Conservation (phyloP, 1,140 invertebrate genomes). For the Liolophura sinensis region DNA sequence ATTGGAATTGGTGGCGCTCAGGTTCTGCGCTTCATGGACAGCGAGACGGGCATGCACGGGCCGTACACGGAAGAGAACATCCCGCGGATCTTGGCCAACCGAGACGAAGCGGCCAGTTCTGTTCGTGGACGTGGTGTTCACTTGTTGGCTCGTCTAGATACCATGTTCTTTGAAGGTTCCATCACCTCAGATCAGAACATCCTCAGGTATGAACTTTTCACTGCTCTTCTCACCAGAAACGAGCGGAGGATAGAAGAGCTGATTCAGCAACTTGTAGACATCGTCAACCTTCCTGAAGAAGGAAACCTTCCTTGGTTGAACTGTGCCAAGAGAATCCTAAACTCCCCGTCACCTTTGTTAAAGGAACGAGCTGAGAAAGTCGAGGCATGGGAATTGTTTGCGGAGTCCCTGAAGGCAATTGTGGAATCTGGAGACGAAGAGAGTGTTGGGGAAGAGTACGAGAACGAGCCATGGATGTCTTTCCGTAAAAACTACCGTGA, state of each 20-base stretch:
- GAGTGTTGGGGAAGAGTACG: conserved; percentile 32
- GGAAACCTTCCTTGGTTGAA: conserved; percentile 20
- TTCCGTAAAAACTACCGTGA: conserved; percentile 23
- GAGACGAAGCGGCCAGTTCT: conserved; percentile 30
- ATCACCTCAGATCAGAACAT: conserved; percentile 22
- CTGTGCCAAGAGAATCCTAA: conserved; percentile 21
- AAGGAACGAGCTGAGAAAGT: conserved; percentile 17
- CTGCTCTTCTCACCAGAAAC: conserved; percentile 17
- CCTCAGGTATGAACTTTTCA: conserved; percentile 22
- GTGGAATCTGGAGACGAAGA: conserved; percentile 24
- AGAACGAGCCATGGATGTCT: conserved; percentile 35
- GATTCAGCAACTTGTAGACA: conserved; percentile 7
- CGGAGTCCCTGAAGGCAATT: conserved; percentile 9
- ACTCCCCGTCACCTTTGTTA: conserved; percentile 22
- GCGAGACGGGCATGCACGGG: conserved; percentile 34
- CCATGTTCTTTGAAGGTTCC: conserved; percentile 37
- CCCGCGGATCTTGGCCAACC: conserved; percentile 22
- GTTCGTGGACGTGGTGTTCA: conserved; percentile 26
- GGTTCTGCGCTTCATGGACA: conserved; percentile 33
- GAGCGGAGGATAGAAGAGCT: conserved; percentile 16
- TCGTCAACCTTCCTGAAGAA: conserved; percentile 16
- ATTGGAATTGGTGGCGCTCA: conserved; percentile 37
- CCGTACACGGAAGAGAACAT: conserved; percentile 42
- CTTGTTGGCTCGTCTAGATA: conserved; percentile 30
- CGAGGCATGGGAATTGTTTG: conserved; percentile 23